A percentile compares a stretch with the other conserved stretches of the same genome.
Conservation (phyloP, 1,140 invertebrate species). For the Bicyclus anynana region DNA sequence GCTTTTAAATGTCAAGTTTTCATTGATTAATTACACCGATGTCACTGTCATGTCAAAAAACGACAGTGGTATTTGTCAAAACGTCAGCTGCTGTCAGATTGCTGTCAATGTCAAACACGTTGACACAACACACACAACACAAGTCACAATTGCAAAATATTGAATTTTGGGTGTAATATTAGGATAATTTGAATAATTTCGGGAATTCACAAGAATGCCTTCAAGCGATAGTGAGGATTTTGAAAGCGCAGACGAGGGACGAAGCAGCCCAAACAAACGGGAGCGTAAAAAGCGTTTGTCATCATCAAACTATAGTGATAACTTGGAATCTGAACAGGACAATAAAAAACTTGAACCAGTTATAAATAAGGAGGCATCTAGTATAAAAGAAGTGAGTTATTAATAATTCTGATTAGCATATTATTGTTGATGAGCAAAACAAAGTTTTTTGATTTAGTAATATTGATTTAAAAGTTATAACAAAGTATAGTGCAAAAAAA, state of each 20-base stretch:
- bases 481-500: too few relatives aligned
- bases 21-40: too few relatives aligned
- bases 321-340: constrained; percentile 47
- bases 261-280: constrained; percentile 43
- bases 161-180: neutral
- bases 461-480: too few relatives aligned
- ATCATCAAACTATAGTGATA: constrained; percentile 67
- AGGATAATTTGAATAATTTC: neutral
- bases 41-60: too few relatives aligned
- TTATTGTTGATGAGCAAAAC: too few relatives aligned
- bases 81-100: too few relatives aligned
- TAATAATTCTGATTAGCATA: too few relatives aligned
- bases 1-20: too few relatives aligned
- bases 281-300: constrained; percentile 58
- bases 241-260: constrained; percentile 82
- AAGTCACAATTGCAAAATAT: neutral
- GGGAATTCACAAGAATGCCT: constrained; percentile 74
- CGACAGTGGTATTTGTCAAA: too few relatives aligned
- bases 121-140: constrained; percentile 14
- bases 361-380: constrained; percentile 14
- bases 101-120: constrained; percentile 27
- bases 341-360: constrained; percentile 14
- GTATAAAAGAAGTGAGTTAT: constrained; percentile 31
- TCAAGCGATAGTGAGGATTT: constrained; percentile 86
- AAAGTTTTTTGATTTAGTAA: too few relatives aligned